These are phyloP conservation scores for Parambassis ranga DNA, from an alignment of 2,797 vertebrate species.

Conservation along the genomic window DNA sequence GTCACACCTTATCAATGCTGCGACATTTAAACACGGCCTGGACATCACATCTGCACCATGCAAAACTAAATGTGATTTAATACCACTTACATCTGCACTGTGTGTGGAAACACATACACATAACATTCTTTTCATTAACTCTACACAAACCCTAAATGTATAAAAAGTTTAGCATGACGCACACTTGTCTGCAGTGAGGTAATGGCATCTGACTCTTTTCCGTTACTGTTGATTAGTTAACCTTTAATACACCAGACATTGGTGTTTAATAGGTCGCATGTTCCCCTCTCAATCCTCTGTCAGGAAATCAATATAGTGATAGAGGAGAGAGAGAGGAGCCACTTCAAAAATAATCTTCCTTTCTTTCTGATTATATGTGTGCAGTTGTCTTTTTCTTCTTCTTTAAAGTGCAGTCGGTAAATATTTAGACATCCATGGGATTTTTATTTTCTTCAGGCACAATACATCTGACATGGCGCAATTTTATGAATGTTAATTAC, in stretches of 20 bases:
- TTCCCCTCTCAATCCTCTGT: conserved; percentile 48
- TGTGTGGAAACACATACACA: not conserved
- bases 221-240: conserved; percentile 74
- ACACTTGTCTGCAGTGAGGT: not conserved
- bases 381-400: not conserved
- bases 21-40: conserved; percentile 69
- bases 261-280: conserved; percentile 63
- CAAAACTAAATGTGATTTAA: conserved; percentile 69
- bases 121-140: not conserved
- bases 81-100: conserved; percentile 39
- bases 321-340: conserved; percentile 30
- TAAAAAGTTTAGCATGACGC: conserved; percentile 13
- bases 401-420: not conserved
- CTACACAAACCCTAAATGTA: not conserved
- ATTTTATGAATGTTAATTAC: not conserved
- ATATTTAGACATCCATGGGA: not conserved
- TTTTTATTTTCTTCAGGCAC: not conserved
- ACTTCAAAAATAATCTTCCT: conserved; percentile 42
- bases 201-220: conserved; percentile 52
- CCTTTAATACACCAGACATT: conserved; percentile 67
- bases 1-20: conserved; percentile 77
- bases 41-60: conserved; percentile 59
- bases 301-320: conserved; percentile 70
- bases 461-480: not conserved
- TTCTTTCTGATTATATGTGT: conserved; percentile 11